phyloP scores from a whole-genome alignment of 1,140 invertebrate species.

The Diprion similis region DNA sequence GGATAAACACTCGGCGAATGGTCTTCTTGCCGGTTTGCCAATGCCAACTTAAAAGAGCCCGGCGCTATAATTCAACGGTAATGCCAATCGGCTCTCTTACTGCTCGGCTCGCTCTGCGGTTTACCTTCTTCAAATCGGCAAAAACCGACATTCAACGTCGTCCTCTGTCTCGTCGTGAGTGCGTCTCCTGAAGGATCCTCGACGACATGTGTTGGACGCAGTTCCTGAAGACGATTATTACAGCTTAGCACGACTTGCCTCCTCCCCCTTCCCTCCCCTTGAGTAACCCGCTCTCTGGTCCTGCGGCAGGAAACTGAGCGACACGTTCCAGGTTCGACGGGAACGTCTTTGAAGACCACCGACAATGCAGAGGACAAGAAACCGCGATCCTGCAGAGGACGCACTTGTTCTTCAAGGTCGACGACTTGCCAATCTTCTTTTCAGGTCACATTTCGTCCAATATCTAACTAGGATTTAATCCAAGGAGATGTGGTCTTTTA shows the following conservation, averaged over 20 bases:
- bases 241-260: too few species aligned
- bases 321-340: background rate
- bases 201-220: too few species aligned
- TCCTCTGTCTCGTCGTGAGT: background rate
- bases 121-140: background rate
- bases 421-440: background rate
- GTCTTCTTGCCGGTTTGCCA: too few species aligned
- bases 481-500: too few species aligned
- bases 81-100: constrained; percentile 1
- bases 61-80: background rate
- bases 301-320: background rate
- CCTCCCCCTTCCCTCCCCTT: too few species aligned
- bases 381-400: background rate
- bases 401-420: background rate
- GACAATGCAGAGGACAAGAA: background rate
- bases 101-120: background rate
- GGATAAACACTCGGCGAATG: too few species aligned
- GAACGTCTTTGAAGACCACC: constrained; percentile 7
- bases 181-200: background rate
- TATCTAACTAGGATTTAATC: too few species aligned
- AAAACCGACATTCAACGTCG: background rate
- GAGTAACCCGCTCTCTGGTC: too few species aligned
- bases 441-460: too few species aligned
- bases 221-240: too few species aligned
- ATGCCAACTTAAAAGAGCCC: background rate